Conservation (phyloP, 2,113 vertebrate genomes). For the Drymodes brunneopygia region DNA sequence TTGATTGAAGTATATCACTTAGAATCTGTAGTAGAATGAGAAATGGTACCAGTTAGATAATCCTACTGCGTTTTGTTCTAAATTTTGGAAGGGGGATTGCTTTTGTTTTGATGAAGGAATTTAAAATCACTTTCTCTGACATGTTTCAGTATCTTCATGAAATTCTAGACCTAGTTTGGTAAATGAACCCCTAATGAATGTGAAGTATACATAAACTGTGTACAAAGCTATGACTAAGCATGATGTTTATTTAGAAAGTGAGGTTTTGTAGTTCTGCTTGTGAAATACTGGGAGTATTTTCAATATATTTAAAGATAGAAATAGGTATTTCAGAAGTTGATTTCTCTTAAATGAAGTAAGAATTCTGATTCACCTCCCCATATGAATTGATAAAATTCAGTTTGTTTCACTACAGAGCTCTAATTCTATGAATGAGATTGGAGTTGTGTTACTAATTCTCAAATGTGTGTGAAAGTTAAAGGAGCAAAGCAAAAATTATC, state of each 20-base stretch:
- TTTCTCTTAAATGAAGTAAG: neutral
- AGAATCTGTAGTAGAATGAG: neutral
- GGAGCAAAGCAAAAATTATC: neutral
- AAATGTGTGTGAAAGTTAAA: neutral
- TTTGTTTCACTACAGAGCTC: neutral
- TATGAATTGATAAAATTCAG: neutral
- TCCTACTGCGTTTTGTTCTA: neutral
- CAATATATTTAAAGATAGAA: neutral
- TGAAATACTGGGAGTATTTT: neutral
- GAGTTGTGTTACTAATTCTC: neutral
- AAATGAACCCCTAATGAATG: conserved; percentile 56
- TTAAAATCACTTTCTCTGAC: conserved; percentile 41
- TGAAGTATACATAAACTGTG: conserved; percentile 46
- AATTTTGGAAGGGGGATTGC: neutral
- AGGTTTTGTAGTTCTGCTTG: neutral
- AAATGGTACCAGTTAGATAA: neutral
- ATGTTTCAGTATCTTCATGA: conserved; percentile 69
- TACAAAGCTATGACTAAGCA: conserved; percentile 62
- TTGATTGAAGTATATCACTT: neutral
- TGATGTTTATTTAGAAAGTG: neutral
- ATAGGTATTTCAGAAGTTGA: neutral
- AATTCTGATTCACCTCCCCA: neutral
- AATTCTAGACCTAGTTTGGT: conserved; percentile 58
- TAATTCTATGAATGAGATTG: neutral
- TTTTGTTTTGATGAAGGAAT: conserved; percentile 43